Conservation (phyloP, 2,113 vertebrate species). For the Phaethornis superciliosus region DNA sequence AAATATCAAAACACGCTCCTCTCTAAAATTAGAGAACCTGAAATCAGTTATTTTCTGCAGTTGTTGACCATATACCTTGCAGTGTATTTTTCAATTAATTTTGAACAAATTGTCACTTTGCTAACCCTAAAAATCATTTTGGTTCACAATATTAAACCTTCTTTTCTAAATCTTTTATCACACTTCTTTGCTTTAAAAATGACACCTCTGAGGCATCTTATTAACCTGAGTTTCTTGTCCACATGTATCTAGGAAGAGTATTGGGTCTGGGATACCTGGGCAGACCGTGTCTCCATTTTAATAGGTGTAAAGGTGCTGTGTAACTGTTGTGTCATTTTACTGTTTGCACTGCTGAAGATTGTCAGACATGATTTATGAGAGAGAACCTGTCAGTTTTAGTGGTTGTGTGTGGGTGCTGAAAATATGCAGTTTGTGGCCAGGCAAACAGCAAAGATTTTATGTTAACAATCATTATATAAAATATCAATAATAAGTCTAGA, state of each 20-base stretch:
- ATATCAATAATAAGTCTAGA: not conserved
- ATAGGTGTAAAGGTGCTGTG: not conserved
- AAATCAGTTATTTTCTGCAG: not conserved
- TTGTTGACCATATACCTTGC: not conserved
- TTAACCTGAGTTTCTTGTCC: not conserved
- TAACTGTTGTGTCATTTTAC: not conserved
- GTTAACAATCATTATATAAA: not conserved
- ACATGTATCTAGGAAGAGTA: not conserved
- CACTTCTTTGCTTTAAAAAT: not conserved
- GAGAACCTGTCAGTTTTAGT: not conserved
- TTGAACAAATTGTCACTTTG: not conserved
- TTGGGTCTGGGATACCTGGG: not conserved
- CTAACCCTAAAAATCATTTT: not conserved
- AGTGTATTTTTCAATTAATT: not conserved
- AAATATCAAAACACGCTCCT: not conserved
- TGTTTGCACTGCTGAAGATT: not conserved
- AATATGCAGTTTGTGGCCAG: not conserved
- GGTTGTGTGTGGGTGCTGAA: not conserved
- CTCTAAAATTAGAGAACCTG: not conserved
- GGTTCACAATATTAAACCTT: not conserved
- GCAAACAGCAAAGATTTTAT: not conserved
- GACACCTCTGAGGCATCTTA: not conserved
- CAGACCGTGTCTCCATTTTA: not conserved
- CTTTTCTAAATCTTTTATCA: not conserved
- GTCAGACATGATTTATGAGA: not conserved